Base-by-base conservation (phyloP, 1,140 invertebrate genomes). In the Pararge aegeria region DNA sequence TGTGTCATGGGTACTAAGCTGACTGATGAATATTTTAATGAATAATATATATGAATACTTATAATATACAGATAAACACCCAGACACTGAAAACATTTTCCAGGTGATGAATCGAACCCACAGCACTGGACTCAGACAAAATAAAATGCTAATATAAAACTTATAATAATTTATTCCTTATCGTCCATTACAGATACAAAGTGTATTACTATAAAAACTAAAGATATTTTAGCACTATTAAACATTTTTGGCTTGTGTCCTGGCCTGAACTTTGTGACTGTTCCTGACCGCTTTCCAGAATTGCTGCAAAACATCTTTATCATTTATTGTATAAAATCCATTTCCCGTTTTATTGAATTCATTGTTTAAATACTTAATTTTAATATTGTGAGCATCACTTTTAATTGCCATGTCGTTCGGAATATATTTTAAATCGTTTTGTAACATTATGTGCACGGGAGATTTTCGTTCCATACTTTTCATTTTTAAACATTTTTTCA, bases 291-390 rank as follows among this genome's bases (percentile, higher is more conserved):
- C 4, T n/a, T 9, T 19, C 19, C 42, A 46, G 12, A 46, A 46
- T 20, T 46, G 16, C 6, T 20, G 42, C 7, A 20, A 15, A 10
- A 20, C 12, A 12, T 20, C 38, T 5, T 3, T n/a, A 46, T 46
- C 18, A 7, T 18, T 7, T 18, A 7, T 12, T 6, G 18, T 20
- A n/a, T 19, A 16, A 12, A 2, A 46, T 12, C 18, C 10, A 6
- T 46, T 10, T 7, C 16, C 16, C 13, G 12, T 42, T 16, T 19
- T 12, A 20, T 46, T 10, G 13, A n/a, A 10, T 1, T 21, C n/a
- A 54, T 38, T 44, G 24, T 24, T 2, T 55, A 42, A 6, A 12
- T 27, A 24, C 52, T 34, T 50, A 18, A 13, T 51, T 16, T 51
- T 16, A 29, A 34, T n/a, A 4, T 24, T 24, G 24, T 34, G 12